Base-by-base conservation (phyloP, 1,140 invertebrate species). In the Cherax quadricarinatus region DNA sequence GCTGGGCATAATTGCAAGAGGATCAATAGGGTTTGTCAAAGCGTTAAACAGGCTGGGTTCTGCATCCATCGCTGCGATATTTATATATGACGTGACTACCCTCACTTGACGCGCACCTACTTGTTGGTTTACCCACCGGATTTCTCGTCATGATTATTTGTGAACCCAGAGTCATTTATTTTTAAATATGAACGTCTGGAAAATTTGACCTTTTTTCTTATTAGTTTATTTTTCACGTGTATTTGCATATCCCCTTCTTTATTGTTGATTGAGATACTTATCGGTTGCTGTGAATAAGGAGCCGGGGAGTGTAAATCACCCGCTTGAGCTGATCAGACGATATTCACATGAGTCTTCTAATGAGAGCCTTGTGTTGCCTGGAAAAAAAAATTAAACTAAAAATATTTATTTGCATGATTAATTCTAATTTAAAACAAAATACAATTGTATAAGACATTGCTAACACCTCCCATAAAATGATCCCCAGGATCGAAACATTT, bases 31-130 rank as follows among this genome's bases (percentile, higher is more conserved):
- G 51, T 24, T 66, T 89, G 53, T 51, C 73, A 60, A 57, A 30
- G 79, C 88, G 88, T 73, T 89, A 82, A 89, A 84, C 88, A 70
- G 81, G 88, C 60, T 70, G 88, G 60, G 30, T 80, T 53, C 73
- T 82, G 60, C 21, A 21, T 18, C 66, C 88, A 78, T 90, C n/a
- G 66, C 62, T 24, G 48, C 18, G n/a, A 51, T n/a, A n/a, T 73
- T 90, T 84, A 90, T 79, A 62, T 70, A 78, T 85, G 89, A 85
- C 89, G 30, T 78, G 89, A 30, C 51, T 79, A 60, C 79, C 51
- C 89, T 85, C 85, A 78, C 24, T 16, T 49, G 80, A 90, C 79
- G 51, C n/a, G 57, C 53, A 80, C 48, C 41, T 66, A 51, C 78
- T 49, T 82, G 78, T 57, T 48, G 75, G n/a, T 48, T 16, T 30